These are phyloP conservation scores for Gracilinanus agilis DNA, from an alignment of 2,113 vertebrate species.

Conservation along the genomic window DNA sequence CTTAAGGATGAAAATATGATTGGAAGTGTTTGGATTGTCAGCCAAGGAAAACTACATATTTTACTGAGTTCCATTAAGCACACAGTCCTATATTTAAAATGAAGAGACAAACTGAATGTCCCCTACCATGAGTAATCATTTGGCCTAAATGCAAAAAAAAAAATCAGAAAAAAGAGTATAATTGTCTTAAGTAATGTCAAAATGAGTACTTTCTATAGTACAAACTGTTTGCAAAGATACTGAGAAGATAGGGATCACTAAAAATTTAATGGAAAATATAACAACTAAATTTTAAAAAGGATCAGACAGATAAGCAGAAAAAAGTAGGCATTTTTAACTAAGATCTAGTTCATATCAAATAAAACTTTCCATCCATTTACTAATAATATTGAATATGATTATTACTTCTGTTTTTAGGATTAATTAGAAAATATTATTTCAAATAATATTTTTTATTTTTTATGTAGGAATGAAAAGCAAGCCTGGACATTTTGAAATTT, in stretches of 20 bases:
- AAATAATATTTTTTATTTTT: constrained; percentile 36
- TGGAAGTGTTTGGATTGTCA: not conserved
- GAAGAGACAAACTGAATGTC: not conserved
- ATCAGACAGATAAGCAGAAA: not conserved
- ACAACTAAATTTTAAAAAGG: not conserved
- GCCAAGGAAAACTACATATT: constrained; percentile 31
- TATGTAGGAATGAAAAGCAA: too few species aligned
- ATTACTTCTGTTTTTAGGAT: constrained; percentile 29
- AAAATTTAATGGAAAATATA: not conserved
- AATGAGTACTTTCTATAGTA: not conserved
- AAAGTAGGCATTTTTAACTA: constrained; percentile 8
- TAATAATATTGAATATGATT: constrained; percentile 19
- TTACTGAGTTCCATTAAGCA: not conserved
- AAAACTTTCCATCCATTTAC: not conserved
- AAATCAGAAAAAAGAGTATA: not conserved
- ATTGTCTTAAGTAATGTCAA: not conserved
- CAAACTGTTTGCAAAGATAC: rapidly evolving
- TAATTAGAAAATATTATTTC: constrained; percentile 56
- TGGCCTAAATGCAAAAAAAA: not conserved
- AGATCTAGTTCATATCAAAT: constrained; percentile 17
- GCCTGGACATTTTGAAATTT: too few species aligned
- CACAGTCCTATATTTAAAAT: not conserved
- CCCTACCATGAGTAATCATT: not conserved
- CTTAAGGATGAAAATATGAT: constrained; percentile 31
- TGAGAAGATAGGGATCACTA: not conserved